These are phyloP conservation scores for Sipha flava DNA, from an alignment of 1,140 invertebrate species.

Conservation along the genomic window DNA sequence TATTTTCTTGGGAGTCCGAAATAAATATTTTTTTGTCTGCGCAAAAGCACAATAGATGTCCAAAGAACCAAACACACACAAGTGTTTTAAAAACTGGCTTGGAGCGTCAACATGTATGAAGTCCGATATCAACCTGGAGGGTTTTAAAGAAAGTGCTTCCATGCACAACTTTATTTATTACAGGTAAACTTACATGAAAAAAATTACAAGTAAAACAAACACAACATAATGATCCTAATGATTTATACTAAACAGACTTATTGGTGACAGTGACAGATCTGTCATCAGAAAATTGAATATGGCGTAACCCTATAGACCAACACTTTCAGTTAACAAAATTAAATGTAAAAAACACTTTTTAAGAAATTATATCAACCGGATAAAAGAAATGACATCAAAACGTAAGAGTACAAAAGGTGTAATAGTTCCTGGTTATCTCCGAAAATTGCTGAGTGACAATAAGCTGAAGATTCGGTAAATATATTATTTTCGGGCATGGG, in stretches of 20 bases:
- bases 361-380: neutral
- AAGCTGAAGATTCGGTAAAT: neutral
- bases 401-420: neutral
- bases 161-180: slow-evolving; percentile 37
- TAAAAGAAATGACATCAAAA: neutral
- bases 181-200: too few relatives aligned
- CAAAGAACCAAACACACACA: neutral
- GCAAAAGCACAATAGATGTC: neutral
- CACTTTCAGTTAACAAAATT: neutral
- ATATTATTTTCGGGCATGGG: too few relatives aligned
- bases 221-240: too few relatives aligned
- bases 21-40: slow-evolving; percentile 8
- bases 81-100: slow-evolving; percentile 6
- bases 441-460: neutral
- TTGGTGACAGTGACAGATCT: too few relatives aligned
- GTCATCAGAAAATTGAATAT: neutral
- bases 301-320: neutral
- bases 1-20: slow-evolving; percentile 37
- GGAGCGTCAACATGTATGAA: neutral
- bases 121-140: slow-evolving; percentile 36
- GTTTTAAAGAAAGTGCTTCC: slow-evolving; percentile 41
- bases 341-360: neutral
- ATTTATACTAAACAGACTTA: too few relatives aligned
- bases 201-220: too few relatives aligned
- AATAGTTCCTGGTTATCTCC: neutral